A percentile compares a stretch with the other conserved stretches of the same genome.
These are phyloP conservation scores for Albula glossodonta DNA, from an alignment of 2,113 vertebrate genomes.

Conservation along the genomic window DNA sequence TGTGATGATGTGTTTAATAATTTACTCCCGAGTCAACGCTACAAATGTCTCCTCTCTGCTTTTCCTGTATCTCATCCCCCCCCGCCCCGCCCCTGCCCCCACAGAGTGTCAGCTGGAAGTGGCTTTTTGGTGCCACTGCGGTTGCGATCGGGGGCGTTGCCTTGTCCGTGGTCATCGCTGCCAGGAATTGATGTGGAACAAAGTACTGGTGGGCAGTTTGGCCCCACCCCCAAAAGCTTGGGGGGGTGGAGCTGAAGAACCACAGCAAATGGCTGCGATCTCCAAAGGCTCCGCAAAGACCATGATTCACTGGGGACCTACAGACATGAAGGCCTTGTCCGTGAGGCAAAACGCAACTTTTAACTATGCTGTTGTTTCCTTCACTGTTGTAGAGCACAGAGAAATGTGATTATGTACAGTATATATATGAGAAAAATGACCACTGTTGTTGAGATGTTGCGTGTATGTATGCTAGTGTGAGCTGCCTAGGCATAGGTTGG, in stretches of 20 bases:
- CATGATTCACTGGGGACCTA: not conserved
- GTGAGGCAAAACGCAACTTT: not conserved
- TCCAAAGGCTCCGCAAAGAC: not conserved
- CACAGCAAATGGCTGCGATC: not conserved
- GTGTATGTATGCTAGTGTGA: not conserved
- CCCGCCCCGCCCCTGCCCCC: not conserved
- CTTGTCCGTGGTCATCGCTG: constrained; percentile 92
- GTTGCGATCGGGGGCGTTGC: constrained; percentile 92
- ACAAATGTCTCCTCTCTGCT: not conserved
- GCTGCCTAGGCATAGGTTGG: not conserved
- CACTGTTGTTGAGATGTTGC: not conserved
- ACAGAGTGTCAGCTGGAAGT: constrained; percentile 88
- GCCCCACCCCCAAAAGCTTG: too few relatives aligned
- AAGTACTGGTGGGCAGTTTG: constrained; percentile 7
- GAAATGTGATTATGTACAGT: not conserved
- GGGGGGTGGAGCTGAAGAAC: too few relatives aligned
- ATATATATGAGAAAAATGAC: not conserved
- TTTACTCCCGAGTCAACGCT: not conserved
- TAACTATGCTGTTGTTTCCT: not conserved
- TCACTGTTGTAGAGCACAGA: not conserved
- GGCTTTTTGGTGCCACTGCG: constrained; percentile 93
- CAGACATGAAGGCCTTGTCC: not conserved
- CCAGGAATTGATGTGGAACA: constrained; percentile 80
- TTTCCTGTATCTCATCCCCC: rapidly evolving
- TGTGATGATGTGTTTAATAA: not conserved